Evolutionary conservation across 23 tunicate genomes (phyloP).

Genomic region (Diplosoma virens): DNA sequence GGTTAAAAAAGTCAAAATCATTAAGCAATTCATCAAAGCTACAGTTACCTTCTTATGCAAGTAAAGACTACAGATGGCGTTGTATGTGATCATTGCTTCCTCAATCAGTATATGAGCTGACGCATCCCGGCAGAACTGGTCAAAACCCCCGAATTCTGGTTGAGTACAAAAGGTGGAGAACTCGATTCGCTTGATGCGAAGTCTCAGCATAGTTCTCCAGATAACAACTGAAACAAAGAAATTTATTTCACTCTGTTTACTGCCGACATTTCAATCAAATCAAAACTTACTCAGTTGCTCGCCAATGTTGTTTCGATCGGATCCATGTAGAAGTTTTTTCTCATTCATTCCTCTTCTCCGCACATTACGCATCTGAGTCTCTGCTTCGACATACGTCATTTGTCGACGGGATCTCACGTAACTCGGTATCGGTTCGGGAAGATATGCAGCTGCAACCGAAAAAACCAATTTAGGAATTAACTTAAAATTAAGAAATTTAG

Average conservation of each 20-base stretch:
- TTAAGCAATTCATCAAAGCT: no score
- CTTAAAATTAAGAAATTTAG: no score
- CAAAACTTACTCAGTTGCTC: constrained; percentile 28
- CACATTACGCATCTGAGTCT: constrained; percentile 25
- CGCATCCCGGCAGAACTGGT: constrained; percentile 42
- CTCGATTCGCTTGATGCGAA: constrained; percentile 35
- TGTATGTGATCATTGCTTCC: constrained; percentile 79
- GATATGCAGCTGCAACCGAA: no score
- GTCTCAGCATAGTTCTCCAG: constrained; percentile 40
- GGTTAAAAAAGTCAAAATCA: no score
- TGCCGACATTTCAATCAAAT: no score
- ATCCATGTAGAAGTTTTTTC: background rate
- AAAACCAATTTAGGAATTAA: no score
- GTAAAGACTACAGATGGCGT: constrained; percentile 28
- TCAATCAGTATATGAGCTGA: constrained; percentile 75
- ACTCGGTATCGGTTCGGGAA: constrained; percentile 33
- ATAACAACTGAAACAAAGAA: constrained; percentile 27
- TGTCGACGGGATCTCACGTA: constrained; percentile 26
- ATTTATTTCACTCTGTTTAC: no score
- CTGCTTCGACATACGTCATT: constrained; percentile 59
- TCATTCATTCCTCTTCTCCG: background rate
- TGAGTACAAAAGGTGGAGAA: constrained; percentile 13
- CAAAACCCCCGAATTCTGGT: constrained; percentile 5
- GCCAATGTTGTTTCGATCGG: background rate
- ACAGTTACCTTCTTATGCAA: background rate